phyloP scores from a whole-genome alignment of 2,888 invertebrate genomes.

The Eupithecia subumbrata region DNA sequence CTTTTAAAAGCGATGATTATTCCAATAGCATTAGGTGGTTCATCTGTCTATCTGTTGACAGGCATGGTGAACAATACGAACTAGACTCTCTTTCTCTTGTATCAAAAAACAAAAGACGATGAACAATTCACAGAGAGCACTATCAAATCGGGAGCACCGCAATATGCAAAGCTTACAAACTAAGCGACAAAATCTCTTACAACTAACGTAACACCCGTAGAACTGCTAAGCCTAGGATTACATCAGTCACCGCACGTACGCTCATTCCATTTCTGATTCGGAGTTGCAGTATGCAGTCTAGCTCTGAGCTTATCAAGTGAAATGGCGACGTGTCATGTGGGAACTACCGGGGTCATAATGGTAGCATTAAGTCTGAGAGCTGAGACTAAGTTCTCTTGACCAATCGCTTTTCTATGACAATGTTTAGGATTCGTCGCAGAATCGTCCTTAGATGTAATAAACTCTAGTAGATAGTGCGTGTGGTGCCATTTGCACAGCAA shows the following conservation, averaged over 20 bases:
- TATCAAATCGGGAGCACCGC: not conserved
- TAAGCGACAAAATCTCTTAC: conserved; percentile 10
- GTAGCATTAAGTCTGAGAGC: conserved; percentile 11
- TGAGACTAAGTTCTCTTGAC: no score
- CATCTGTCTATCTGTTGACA: not conserved
- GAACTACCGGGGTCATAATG: conserved; percentile 28
- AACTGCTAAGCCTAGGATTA: conserved; percentile 23
- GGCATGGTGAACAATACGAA: not conserved
- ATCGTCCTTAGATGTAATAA: not conserved
- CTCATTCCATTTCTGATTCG: conserved; percentile 29
- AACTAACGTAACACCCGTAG: conserved; percentile 18
- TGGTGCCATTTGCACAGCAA: not conserved
- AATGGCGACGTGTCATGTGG: conserved; percentile 22
- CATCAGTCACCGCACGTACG: conserved; percentile 28
- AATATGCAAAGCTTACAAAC: conserved; percentile 1
- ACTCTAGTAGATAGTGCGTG: not conserved
- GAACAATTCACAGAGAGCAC: not conserved
- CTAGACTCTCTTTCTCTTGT: not conserved
- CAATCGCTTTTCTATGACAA: not conserved
- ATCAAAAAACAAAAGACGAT: not conserved
- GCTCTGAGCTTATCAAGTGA: conserved; percentile 29
- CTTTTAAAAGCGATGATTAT: not conserved
- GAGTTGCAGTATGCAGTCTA: conserved; percentile 16
- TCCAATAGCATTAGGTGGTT: not conserved
- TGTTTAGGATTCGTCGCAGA: not conserved